Evolutionary conservation across 2,888 invertebrate species (phyloP).

Genomic region (Monoplex corrugatus): DNA sequence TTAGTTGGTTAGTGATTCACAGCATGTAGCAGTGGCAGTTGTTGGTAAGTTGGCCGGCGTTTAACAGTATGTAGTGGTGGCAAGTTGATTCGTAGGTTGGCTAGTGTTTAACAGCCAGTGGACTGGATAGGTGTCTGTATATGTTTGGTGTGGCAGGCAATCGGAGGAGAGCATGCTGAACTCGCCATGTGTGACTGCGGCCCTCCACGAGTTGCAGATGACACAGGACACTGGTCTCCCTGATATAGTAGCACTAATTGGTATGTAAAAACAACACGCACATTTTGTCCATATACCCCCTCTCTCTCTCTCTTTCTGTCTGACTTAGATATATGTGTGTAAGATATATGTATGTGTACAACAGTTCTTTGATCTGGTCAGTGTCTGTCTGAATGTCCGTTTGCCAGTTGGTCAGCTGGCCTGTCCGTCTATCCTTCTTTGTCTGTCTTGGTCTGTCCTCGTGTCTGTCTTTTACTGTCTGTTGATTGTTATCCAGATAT

Average conservation of each 20-base stretch:
- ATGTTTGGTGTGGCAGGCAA: background rate
- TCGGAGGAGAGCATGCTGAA: slow-evolving; percentile 10
- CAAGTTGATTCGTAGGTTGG: too few relatives aligned
- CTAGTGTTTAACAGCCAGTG: too few relatives aligned
- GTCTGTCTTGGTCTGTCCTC: background rate
- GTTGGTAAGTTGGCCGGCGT: too few relatives aligned
- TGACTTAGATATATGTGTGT: background rate
- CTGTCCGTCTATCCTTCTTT: slow-evolving; percentile 13
- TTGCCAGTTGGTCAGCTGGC: too few relatives aligned
- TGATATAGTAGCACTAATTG: slow-evolving; percentile 24
- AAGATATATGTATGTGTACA: too few relatives aligned
- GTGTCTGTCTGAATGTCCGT: background rate
- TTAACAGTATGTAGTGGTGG: too few relatives aligned
- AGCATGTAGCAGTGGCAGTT: too few relatives aligned
- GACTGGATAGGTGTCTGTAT: background rate
- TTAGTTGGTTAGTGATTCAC: too few relatives aligned
- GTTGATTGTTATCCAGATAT: too few relatives aligned
- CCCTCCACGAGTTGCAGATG: background rate
- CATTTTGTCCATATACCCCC: too few relatives aligned
- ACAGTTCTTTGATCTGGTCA: too few relatives aligned
- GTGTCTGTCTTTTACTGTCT: background rate
- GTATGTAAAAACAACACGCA: background rate
- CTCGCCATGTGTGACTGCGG: slow-evolving; percentile 13
- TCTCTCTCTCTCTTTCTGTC: background rate
- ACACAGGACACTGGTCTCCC: slow-evolving; percentile 37